Conservation (phyloP, 1,140 invertebrate species). For the Cecropterus lyciades region DNA sequence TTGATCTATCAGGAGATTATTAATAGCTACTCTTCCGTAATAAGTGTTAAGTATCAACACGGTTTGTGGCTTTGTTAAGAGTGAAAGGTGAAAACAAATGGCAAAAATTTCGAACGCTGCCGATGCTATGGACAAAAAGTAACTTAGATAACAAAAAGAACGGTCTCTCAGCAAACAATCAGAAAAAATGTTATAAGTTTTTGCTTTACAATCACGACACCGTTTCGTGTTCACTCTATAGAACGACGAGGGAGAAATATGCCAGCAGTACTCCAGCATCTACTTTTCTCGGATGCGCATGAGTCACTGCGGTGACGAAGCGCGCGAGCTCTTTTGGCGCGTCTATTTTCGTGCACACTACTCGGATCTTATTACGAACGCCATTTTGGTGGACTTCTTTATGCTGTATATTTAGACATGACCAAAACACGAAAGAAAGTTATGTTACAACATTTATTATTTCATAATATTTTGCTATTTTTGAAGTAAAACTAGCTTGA, state of each 20-base stretch:
- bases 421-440: neutral
- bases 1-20: no score
- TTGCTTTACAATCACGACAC: neutral
- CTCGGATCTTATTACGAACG: conserved; percentile 73
- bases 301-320: conserved; percentile 59
- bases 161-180: no score
- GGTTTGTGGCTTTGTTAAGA: no score
- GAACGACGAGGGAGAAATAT: conserved; percentile 7
- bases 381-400: conserved; percentile 62
- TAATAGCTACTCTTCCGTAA: no score
- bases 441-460: neutral
- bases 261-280: conserved; percentile 42
- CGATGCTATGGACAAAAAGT: no score
- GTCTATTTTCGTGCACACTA: conserved; percentile 65
- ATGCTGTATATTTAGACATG: conserved; percentile 12
- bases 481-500: no score
- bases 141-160: no score
- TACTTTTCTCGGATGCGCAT: conserved; percentile 42
- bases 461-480: neutral
- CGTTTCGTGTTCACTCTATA: neutral
- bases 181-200: no score
- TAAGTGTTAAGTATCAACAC: no score
- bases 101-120: no score
- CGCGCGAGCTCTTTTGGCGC: conserved; percentile 58
- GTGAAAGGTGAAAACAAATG: no score